Evolutionary conservation across 1,140 invertebrate species (phyloP).

Genomic region (Eriocheir sinensis): DNA sequence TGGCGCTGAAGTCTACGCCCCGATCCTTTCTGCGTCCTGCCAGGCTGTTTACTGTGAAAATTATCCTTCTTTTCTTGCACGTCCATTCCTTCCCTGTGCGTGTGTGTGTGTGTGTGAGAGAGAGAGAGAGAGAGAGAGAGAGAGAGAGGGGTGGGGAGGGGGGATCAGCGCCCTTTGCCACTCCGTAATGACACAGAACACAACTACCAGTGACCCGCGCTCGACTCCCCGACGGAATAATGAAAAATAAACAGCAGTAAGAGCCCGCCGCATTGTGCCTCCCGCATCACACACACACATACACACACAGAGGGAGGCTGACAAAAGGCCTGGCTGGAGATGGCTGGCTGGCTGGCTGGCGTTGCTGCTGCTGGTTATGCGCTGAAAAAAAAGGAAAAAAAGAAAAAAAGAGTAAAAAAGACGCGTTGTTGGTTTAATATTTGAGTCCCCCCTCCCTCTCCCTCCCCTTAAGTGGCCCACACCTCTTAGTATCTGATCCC

Average conservation of each 20-base stretch:
- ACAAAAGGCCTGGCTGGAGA: constrained; percentile 1
- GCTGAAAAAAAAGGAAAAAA: not conserved
- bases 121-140: too few relatives aligned
- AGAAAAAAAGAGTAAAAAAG: constrained; percentile 1
- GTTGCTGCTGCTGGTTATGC: not conserved
- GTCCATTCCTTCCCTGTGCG: too few relatives aligned
- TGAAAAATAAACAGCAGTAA: not conserved
- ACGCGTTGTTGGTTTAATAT: constrained; percentile 37
- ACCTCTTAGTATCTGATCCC: not conserved
- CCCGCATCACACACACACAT: not conserved
- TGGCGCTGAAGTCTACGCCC: too few relatives aligned
- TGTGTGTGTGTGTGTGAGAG: constrained; percentile 8
- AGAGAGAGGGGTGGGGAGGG: too few relatives aligned
- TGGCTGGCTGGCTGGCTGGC: not conserved
- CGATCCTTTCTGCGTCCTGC: not conserved
- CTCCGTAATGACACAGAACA: not conserved
- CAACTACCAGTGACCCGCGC: not conserved
- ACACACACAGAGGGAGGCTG: too few relatives aligned
- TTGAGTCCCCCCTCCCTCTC: not conserved
- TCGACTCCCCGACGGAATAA: not conserved
- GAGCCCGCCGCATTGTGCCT: not conserved
- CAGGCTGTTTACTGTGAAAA: not conserved
- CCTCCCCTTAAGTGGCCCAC: not conserved
- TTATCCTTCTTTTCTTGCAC: not conserved
- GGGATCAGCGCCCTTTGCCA: not conserved